A percentile compares a stretch with the other conserved stretches of the same genome.
These are phyloP conservation scores for Mylabris sibirica DNA, from an alignment of 2,888 invertebrate species.

Conservation along the genomic window DNA sequence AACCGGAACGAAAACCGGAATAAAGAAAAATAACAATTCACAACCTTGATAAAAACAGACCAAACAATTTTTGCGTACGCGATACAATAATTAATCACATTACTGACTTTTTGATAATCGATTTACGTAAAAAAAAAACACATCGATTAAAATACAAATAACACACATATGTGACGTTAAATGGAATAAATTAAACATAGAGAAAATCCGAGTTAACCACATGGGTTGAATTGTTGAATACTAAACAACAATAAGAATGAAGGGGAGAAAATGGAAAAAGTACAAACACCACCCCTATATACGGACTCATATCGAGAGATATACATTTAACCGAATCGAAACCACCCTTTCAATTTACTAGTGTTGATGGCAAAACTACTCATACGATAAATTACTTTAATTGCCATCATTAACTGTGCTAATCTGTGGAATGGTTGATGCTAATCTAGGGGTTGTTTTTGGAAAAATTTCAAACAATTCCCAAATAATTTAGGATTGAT, in stretches of 20 bases:
- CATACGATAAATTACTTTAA: slow-evolving; percentile 58
- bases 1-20: too few relatives aligned
- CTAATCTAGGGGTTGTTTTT: neutral
- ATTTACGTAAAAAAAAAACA: slow-evolving; percentile 38
- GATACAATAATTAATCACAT: too few relatives aligned
- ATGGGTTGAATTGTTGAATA: slow-evolving; percentile 46
- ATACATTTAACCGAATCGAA: slow-evolving; percentile 25
- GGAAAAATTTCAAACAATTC: neutral
- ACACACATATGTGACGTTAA: slow-evolving; percentile 49
- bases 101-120: too few relatives aligned
- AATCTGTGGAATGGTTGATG: slow-evolving; percentile 41
- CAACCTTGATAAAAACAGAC: too few relatives aligned
- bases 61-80: too few relatives aligned
- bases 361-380: slow-evolving; percentile 45
- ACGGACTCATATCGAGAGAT: slow-evolving; percentile 16
- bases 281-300: neutral
- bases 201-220: slow-evolving; percentile 57
- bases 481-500: neutral
- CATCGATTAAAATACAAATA: slow-evolving; percentile 47
- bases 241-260: neutral
- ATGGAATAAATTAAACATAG: slow-evolving; percentile 54
- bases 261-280: neutral
- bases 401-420: slow-evolving; percentile 56
- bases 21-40: too few relatives aligned
- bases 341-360: slow-evolving; percentile 52